Conservation (phyloP, 2,888 invertebrate genomes). For the Druceiella hillmani region DNA sequence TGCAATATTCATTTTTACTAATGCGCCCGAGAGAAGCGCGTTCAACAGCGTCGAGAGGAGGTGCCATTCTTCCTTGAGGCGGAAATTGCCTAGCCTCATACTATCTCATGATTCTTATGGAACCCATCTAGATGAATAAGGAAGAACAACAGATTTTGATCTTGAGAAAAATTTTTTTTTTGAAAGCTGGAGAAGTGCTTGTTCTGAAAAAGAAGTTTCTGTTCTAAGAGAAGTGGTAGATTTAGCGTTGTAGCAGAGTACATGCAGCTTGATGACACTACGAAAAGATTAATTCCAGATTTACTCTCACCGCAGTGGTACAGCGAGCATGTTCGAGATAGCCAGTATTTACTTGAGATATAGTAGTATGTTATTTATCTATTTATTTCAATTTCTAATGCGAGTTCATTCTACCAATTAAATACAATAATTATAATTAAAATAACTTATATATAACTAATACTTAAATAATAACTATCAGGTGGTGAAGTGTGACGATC, state of each 20-base stretch:
- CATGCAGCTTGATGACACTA: conserved; percentile 14
- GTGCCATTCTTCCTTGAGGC: no score
- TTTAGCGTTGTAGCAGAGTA: conserved; percentile 11
- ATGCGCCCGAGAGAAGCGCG: no score
- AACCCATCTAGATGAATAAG: no score
- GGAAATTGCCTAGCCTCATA: no score
- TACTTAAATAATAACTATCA: conserved; percentile 10
- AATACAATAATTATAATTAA: conserved; percentile 14
- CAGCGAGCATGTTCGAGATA: conserved; percentile 13
- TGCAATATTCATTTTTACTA: no score
- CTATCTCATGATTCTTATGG: no score
- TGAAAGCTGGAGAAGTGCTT: conserved; percentile 17
- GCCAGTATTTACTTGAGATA: conserved; percentile 15
- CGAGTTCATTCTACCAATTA: conserved; percentile 6
- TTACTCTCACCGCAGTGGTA: conserved; percentile 14
- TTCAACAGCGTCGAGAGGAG: no score
- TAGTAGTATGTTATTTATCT: conserved; percentile 9
- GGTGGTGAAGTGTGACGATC: conserved; percentile 17
- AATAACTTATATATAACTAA: no score
- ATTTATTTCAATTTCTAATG: conserved; percentile 6
- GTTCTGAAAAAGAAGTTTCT: no score
- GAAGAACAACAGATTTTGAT: conserved; percentile 13
- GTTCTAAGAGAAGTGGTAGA: no score
- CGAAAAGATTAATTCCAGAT: conserved; percentile 14
- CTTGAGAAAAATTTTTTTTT: conserved; percentile 17